Evolutionary conservation across 2,113 vertebrate species (phyloP), one percentile per base, ranked within the genome.

Genomic region (Nansenia antarctica): DNA sequence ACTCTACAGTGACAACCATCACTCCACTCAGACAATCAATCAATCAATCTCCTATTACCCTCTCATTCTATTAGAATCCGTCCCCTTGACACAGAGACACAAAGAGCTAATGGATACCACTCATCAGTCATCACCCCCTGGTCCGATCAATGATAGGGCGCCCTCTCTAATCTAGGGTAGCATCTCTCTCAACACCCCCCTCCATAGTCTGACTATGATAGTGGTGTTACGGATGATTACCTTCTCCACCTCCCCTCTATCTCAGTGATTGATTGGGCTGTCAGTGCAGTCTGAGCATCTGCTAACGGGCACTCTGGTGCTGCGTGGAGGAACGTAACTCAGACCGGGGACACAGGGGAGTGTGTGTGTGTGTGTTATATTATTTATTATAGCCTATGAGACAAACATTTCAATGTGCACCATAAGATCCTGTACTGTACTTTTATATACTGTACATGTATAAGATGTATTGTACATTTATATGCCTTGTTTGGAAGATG

Each of bases 151-250:
- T 15, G 12, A 31, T 2, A 20, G 15, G 55, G 12, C 14, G 26
- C 18, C 22, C 6, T 3, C 3, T 20, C 31, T 60, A 1, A 27
- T 39, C 34, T 26, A 42, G 24, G 61, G 22, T 49, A 49, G 47
- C 66, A 29, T 69, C 73, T 29, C 59, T 78, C 64, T 54, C 27
- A 35, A 55, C 37, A 60, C 24, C 62, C 24, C 62, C 35, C 69
- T 22, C 26, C 62, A 20, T 3, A 3, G 14, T 45, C 35, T 24
- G 12, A 3, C 15, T 52, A 52, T 22, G 65, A 75, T 67, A 61
- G 42, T 59, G 45, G 29, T 57, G 12, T 31, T 49, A 52, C 74
- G 73, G 84, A 85, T 78, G 63, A 68, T 86, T 31, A 2, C 18
- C 7, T n/a, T 31, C 15, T n/a, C 5, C 29, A 6, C 27, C 11